phyloP scores from a whole-genome alignment of 2,888 invertebrate genomes.

The Acrobasis suavella region DNA sequence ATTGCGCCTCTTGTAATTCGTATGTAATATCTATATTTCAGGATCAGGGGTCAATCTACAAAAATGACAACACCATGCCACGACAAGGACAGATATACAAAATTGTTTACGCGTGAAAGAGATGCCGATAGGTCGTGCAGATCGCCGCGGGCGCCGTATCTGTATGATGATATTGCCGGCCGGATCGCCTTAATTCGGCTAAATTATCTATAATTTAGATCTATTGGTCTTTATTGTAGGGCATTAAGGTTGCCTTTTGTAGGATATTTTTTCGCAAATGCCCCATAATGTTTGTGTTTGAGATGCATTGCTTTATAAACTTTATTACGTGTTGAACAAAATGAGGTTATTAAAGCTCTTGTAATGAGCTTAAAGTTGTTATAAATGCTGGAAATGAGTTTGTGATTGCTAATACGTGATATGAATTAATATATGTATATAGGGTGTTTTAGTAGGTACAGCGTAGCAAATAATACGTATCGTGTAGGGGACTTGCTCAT shows the following conservation, averaged over 20 bases:
- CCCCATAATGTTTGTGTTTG: conserved; percentile 20
- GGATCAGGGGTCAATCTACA: conserved; percentile 72
- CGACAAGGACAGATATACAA: conserved; percentile 43
- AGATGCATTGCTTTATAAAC: conserved; percentile 65
- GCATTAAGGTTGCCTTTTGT: conserved; percentile 38
- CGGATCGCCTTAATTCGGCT: conserved; percentile 49
- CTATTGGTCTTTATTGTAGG: conserved; percentile 41
- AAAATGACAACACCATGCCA: conserved; percentile 72
- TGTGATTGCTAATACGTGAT: neutral
- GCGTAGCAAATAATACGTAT: too few relatives aligned
- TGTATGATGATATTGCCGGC: conserved; percentile 63
- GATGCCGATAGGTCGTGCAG: conserved; percentile 48
- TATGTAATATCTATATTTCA: conserved; percentile 65
- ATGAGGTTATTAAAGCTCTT: conserved; percentile 63
- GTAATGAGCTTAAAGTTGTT: conserved; percentile 41
- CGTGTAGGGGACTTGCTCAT: too few relatives aligned
- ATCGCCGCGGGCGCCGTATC: conserved; percentile 64
- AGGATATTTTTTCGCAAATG: conserved; percentile 19
- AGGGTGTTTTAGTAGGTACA: too few relatives aligned
- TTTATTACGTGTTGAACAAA: conserved; percentile 71
- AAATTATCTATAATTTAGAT: conserved; percentile 39
- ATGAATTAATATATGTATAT: neutral
- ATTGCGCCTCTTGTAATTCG: conserved; percentile 51
- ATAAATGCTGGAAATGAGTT: conserved; percentile 1
- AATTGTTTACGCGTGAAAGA: conserved; percentile 35